These are phyloP conservation scores for Cerceris rybyensis DNA, from an alignment of 2,888 invertebrate genomes.

Conservation along the genomic window DNA sequence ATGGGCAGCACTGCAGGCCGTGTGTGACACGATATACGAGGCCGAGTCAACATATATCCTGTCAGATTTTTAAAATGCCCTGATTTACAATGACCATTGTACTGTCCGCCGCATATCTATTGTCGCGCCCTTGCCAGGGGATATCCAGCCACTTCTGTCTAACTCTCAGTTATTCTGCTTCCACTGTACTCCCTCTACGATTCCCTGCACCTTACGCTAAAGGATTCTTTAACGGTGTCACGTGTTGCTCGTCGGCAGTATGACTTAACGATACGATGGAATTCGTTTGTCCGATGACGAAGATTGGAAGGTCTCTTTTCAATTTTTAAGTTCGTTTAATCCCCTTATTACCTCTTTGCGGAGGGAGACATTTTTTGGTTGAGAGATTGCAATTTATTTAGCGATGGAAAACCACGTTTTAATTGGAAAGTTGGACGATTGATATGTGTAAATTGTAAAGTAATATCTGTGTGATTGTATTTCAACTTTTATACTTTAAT, in stretches of 20 bases:
- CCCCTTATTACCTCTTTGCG: too few species aligned
- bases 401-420: too few species aligned
- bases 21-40: slow-evolving; percentile 78
- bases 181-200: slow-evolving; percentile 37
- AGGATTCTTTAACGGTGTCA: slow-evolving; percentile 56
- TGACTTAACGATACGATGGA: too few species aligned
- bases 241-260: slow-evolving; percentile 20
- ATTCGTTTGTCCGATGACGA: too few species aligned
- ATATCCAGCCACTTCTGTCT: slow-evolving; percentile 55
- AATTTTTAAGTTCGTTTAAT: too few species aligned
- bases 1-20: slow-evolving; percentile 74
- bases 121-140: slow-evolving; percentile 68
- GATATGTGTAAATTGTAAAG: too few species aligned
- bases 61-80: slow-evolving; percentile 79
- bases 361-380: too few species aligned
- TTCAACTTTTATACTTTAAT: too few species aligned
- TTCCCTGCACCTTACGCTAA: slow-evolving; percentile 64
- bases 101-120: slow-evolving; percentile 76
- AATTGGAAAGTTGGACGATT: too few species aligned
- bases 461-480: too few species aligned
- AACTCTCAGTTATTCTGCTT: slow-evolving; percentile 47
- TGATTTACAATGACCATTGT: slow-evolving; percentile 80
- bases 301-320: too few species aligned
- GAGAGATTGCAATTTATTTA: too few species aligned
- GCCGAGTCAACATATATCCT: slow-evolving; percentile 78